These are phyloP conservation scores for Maconellicoccus hirsutus DNA, from an alignment of 1,140 invertebrate genomes.

Conservation along the genomic window DNA sequence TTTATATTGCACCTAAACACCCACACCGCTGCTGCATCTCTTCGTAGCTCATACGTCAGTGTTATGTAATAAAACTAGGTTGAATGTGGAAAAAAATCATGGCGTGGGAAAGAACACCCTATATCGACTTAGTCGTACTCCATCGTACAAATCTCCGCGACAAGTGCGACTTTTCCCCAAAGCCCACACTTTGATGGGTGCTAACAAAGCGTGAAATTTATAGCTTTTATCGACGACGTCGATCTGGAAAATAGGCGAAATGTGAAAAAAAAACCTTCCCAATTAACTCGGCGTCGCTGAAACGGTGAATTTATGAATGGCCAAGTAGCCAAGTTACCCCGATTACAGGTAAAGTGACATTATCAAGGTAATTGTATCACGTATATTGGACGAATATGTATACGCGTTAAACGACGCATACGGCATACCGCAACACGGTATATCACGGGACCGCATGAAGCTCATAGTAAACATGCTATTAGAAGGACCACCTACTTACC, in stretches of 20 bases:
- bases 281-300: neutral
- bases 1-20: neutral
- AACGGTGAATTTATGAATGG: neutral
- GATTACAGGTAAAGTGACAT: neutral
- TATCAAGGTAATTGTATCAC: conserved; percentile 2
- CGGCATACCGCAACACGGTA: too few relatives aligned
- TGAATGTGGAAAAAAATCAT: neutral
- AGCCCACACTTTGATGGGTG: too few relatives aligned
- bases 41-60: too few relatives aligned
- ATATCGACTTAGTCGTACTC: too few relatives aligned
- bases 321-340: too few relatives aligned
- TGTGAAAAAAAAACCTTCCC: neutral
- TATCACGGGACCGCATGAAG: neutral
- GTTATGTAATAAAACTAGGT: neutral
- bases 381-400: neutral
- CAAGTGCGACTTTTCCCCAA: too few relatives aligned
- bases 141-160: too few relatives aligned
- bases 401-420: too few relatives aligned
- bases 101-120: too few relatives aligned
- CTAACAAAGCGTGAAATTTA: neutral
- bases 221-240: neutral
- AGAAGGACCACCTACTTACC: conserved; percentile 6
- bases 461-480: conserved; percentile 5
- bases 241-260: neutral
- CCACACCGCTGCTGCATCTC: neutral